Evolutionary conservation across 2,888 invertebrate genomes (phyloP).

Genomic region (Polia nebulosa): DNA sequence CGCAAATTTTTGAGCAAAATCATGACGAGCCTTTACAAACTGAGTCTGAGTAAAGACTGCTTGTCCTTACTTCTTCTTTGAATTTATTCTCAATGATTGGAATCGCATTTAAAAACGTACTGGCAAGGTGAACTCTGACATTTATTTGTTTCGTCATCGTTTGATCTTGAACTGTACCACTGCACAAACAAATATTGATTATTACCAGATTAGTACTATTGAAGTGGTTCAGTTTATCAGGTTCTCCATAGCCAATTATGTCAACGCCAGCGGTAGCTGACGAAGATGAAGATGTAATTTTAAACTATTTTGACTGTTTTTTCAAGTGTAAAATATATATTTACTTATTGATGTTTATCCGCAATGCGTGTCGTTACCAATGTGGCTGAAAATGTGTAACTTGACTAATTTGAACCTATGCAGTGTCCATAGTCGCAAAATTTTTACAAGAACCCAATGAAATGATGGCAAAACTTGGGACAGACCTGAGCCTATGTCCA

Average conservation of each 20-base stretch:
- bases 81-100: background rate
- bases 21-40: background rate
- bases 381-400: background rate
- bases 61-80: background rate
- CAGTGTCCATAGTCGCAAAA: background rate
- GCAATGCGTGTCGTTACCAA: background rate
- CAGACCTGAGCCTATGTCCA: background rate
- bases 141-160: conserved; percentile 11
- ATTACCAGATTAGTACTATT: conserved; percentile 22
- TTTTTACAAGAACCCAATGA: background rate
- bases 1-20: background rate
- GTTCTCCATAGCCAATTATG: conserved; percentile 24
- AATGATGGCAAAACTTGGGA: background rate
- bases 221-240: background rate
- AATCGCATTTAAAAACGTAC: conserved; percentile 7
- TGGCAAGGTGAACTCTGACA: conserved; percentile 52
- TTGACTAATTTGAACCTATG: background rate
- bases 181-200: conserved; percentile 41
- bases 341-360: background rate
- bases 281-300: conserved; percentile 43
- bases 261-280: conserved; percentile 65
- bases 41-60: conserved; percentile 2
- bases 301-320: background rate
- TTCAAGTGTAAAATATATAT: conserved; percentile 2
- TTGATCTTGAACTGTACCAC: conserved; percentile 16